Evolutionary conservation across 2,797 vertebrate genomes (phyloP), one percentile per base, ranked within the genome.

Genomic region (Rhinogobio ventralis): DNA sequence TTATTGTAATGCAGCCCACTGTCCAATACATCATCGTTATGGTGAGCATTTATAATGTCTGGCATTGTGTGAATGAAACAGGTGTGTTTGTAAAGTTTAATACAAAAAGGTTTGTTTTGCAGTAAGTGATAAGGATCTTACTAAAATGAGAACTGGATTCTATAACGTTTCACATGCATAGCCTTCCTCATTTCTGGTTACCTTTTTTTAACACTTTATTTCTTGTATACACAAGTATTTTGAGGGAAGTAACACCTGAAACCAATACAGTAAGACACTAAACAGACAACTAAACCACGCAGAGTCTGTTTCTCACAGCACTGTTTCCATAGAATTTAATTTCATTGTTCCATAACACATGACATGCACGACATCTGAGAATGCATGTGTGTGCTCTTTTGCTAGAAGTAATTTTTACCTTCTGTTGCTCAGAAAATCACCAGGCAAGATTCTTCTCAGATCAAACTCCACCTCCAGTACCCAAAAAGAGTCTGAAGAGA

Each of bases 11-110:
- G 94, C 93, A 30, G 81, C 72, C 4, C 90, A 90, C 85, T 95
- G 95, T 79, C 94, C 94, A 75, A 93, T 95, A 88, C 95, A 95
- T 88, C 90, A 90, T 73, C 88, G 77, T n/a, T 66, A 82, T 33
- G 89, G 90, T 91, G 28, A 87, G 86, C n/a, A 77, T 30, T 57
- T 8, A 23, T 7, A 64, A 51, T 10, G 7, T 64, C 62, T 67
- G 73, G 17, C 15, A 46, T n/a, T 25, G 20, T 60, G 7, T 60
- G 15, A 64, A n/a, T 5, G 23, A 49, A 30, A 33, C 4, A 1
- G 23, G 72, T 28, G 55, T 7, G 15, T 64, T 79, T 15, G 23
- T 30, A 10, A 15, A 74, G 25, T 42, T 57, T 23, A 53, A 80
- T 13, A 33, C 36, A 72, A 42, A 28, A 49, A 36, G 9, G 0